A percentile compares a stretch with the other conserved stretches of the same genome.
phyloP scores from a whole-genome alignment of 2,888 invertebrate species.

The Machimus atricapillus region DNA sequence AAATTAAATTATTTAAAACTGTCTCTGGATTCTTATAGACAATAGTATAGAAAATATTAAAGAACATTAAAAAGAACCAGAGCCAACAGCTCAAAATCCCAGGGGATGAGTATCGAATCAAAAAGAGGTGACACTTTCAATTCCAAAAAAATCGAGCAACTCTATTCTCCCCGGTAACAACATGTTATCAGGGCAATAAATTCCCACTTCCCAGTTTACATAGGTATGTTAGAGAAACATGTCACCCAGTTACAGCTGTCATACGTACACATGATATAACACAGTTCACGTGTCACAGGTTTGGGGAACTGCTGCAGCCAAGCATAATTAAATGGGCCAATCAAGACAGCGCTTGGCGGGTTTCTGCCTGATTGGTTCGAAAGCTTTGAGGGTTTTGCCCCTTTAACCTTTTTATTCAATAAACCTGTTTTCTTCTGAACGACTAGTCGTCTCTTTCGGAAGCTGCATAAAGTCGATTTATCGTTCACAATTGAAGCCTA shows the following conservation, averaged over 20 bases:
- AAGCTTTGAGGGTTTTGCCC: not conserved
- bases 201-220: constrained; percentile 3
- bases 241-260: constrained; percentile 6
- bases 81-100: not conserved
- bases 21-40: too few species aligned
- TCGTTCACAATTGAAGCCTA: not conserved
- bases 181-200: not conserved
- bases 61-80: not conserved
- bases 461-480: not conserved
- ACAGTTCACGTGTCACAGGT: not conserved
- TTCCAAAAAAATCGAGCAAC: not conserved
- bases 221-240: constrained; percentile 1
- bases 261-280: not conserved
- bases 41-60: not conserved
- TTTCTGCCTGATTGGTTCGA: not conserved
- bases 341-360: not conserved
- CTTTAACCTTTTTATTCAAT: not conserved
- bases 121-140: not conserved
- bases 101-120: not conserved
- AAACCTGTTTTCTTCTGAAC: not conserved
- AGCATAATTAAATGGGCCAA: not conserved
- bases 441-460: not conserved
- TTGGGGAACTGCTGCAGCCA: not conserved
- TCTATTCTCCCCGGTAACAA: not conserved
- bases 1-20: not conserved